Evolutionary conservation across 2,888 invertebrate species (phyloP), one percentile per base, ranked within the genome.

Genomic region (Apomyelois bistriatella): DNA sequence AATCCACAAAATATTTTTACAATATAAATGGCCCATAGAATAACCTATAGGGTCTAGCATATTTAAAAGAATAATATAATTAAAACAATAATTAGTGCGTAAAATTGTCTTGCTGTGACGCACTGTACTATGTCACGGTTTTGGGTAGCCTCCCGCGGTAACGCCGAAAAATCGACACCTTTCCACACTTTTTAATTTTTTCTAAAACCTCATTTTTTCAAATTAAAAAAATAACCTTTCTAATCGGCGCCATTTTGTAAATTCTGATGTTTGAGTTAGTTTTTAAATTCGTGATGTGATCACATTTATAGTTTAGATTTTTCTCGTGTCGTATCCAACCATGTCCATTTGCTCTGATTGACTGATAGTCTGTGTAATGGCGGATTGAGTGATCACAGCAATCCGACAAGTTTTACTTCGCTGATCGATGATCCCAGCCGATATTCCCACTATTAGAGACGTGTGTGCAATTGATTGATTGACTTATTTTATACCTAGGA

Each of bases 301-400:
- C 5, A 10, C 10, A 32, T 10, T 8, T 10, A 7, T 3, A 32
- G 6, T 38, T 38, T 15, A 15, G 15, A 16, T 16, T 15, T 16
- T 40, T 16, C 16, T 10, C 40, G 40, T 40, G 40, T 2, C 40
- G 40, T 16, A 16, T 3, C 8, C 6, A 8, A 43, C 42, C 22
- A 43, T 43, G 42, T n/a, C 2, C 6, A 43, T 28, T 12, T 8
- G 5, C 32, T 53, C 75, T 57, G 70, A 73, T 79, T 87, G 88
- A 89, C 81, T 79, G 85, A 87, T 86, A 83, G 85, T 77, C 78
- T 58, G 64, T 72, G 85, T 87, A 87, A 86, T 85, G 81, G 86
- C 71, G 79, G 79, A 76, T 79, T 88, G 88, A 88, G 80, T 82
- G 88, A 87, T 88, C 86, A 76, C 79, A 82, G 76, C 85, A 86